Base-by-base conservation (phyloP, 1,140 invertebrate species). In the Platyura marginata region DNA sequence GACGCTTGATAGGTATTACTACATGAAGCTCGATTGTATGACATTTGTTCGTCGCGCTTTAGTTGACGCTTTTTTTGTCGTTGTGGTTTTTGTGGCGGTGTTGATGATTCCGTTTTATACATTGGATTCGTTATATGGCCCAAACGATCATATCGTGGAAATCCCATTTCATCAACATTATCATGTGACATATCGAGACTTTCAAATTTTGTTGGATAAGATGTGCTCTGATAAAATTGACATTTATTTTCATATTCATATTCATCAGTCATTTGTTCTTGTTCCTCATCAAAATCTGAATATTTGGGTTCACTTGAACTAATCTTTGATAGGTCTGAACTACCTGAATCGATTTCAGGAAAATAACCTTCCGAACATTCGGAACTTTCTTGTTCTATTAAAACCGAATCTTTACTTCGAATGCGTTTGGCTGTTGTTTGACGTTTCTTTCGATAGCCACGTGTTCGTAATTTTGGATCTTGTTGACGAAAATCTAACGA, bases 351-450 rank as follows among this genome's bases (percentile, higher is more conserved):
- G 8, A 74, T 67, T 55, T 75, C 75, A 3, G 74, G 74, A 41
- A 72, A 56, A 51, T 77, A 77, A 37, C 73, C 74, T 48, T 77
- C 75, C 1, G 70, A 72, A 49, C 70, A 72, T 53, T 72, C 70
- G 0, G 70, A 72, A 46, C 70, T 73, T 46, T 73, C 70, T 46
- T 66, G 44, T 43, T 66, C 60, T 51, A 69, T 68, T 35, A 70
- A 66, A 45, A 69, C 68, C 3, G 55, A 56, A 13, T 45, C 43
- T 56, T 63, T 68, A 54, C 68, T 64, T 46, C 66, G 69, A 52
- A 67, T 70, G 19, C 69, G 62, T 44, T 71, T 68, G 18, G 65
- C 62, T 2, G 64, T 62, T 0, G 59, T 52, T 52, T 74, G 72
- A 29, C 73, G 67, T 46, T 73, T 71, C 34, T 74, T 66, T 46